These are phyloP conservation scores for Heliconius erato DNA, from an alignment of 2,888 invertebrate species.

Conservation along the genomic window DNA sequence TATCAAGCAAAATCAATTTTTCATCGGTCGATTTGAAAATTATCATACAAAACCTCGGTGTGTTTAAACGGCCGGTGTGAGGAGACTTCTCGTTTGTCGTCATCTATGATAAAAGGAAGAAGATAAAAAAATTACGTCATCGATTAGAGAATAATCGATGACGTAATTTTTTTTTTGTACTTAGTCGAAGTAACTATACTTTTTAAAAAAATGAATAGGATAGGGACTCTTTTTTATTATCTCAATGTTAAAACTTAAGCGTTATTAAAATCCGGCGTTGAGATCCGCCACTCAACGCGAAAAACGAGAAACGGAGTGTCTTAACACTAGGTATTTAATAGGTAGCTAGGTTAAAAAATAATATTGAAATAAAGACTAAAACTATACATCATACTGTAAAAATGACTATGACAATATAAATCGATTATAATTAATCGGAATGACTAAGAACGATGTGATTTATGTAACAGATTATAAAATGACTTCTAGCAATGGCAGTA, in stretches of 20 bases:
- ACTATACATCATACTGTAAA: not conserved
- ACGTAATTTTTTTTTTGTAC: not conserved
- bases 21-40: conserved; percentile 82
- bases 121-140: too few relatives aligned
- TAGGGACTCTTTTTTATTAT: too few relatives aligned
- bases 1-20: conserved; percentile 84
- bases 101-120: not conserved
- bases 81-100: conserved; percentile 46
- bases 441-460: not conserved
- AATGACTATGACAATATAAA: conserved; percentile 53
- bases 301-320: too few relatives aligned
- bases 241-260: too few relatives aligned
- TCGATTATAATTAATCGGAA: not conserved
- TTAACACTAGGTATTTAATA: too few relatives aligned
- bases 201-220: too few relatives aligned
- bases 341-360: too few relatives aligned
- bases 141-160: too few relatives aligned
- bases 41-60: conserved; percentile 74
- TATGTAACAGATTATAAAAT: not conserved
- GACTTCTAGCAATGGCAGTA: not conserved
- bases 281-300: too few relatives aligned
- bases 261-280: too few relatives aligned
- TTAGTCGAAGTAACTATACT: too few relatives aligned
- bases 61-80: conserved; percentile 58
- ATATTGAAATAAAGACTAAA: not conserved